Evolutionary conservation across 2,113 vertebrate species (phyloP).

Genomic region (Triplophysa rosa): DNA sequence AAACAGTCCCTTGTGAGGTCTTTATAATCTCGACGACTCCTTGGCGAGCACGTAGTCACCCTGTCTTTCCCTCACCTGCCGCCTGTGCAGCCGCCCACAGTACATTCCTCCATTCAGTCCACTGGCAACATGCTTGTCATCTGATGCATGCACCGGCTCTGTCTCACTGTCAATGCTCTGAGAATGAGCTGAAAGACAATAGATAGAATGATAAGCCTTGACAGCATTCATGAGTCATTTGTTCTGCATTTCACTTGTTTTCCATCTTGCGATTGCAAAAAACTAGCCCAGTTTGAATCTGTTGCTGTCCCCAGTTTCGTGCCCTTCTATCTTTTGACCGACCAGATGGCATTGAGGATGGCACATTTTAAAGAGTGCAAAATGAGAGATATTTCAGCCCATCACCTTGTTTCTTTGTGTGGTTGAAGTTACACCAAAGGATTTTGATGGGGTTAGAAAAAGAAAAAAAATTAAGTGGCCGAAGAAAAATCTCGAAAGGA

Average conservation of each 20-base stretch:
- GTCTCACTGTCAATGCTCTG: background rate
- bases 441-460: background rate
- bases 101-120: slow-evolving; percentile 38
- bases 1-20: slow-evolving; percentile 51
- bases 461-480: too few species aligned
- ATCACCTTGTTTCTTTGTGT: background rate
- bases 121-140: slow-evolving; percentile 49
- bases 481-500: too few species aligned
- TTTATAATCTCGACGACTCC: slow-evolving; percentile 51
- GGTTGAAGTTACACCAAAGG: background rate
- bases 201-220: background rate
- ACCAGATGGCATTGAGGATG: slow-evolving; percentile 47
- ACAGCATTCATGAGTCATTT: background rate
- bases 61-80: slow-evolving; percentile 49
- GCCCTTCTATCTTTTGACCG: slow-evolving; percentile 16
- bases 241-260: slow-evolving; percentile 37
- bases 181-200: background rate
- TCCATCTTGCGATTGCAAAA: slow-evolving; percentile 11
- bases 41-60: slow-evolving; percentile 64
- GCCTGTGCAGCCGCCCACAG: slow-evolving; percentile 42
- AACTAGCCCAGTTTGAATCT: too few species aligned
- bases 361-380: slow-evolving; percentile 50
- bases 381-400: background rate
- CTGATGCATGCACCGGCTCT: background rate
- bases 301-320: too few species aligned